Conservation (phyloP, 2,797 vertebrate genomes). For the Spinibarbus caldwelli region DNA sequence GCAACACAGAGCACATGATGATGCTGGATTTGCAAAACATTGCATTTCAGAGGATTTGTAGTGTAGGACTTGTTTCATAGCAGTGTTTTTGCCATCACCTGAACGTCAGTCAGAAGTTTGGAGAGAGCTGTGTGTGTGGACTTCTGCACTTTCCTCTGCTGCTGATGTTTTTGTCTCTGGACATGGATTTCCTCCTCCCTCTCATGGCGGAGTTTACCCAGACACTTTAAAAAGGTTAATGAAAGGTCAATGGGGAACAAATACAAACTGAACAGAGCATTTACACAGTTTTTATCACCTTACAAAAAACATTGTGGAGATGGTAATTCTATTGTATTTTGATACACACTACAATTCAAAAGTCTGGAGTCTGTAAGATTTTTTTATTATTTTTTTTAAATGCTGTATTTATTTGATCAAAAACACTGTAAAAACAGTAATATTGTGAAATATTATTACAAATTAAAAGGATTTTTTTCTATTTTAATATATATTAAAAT, state of each 20-base stretch:
- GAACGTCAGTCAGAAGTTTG: slow-evolving; percentile 73
- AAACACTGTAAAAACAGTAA: not conserved
- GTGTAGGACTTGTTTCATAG: not conserved
- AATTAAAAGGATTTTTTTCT: not conserved
- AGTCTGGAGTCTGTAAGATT: not conserved
- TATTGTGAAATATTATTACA: not conserved
- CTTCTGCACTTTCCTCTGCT: slow-evolving; percentile 61
- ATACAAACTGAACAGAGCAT: not conserved
- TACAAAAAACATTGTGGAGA: not conserved
- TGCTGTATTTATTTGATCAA: not conserved
- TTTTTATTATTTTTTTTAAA: not conserved
- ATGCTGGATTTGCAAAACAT: not conserved
- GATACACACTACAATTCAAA: not conserved
- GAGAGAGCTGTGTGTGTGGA: slow-evolving; percentile 58
- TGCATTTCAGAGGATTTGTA: not conserved
- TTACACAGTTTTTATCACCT: not conserved
- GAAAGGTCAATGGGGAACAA: not conserved
- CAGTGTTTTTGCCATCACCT: slow-evolving; percentile 64
- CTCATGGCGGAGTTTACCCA: slow-evolving; percentile 68
- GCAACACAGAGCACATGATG: not conserved
- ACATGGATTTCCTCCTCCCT: slow-evolving; percentile 61
- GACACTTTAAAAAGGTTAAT: slow-evolving; percentile 64
- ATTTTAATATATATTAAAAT: not conserved
- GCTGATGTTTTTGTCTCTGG: slow-evolving; percentile 49
- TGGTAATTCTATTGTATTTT: not conserved